A percentile compares a stretch with the other conserved stretches of the same genome.
Conservation (phyloP, 2,113 vertebrate genomes). For the Myrmecophaga tridactyla region DNA sequence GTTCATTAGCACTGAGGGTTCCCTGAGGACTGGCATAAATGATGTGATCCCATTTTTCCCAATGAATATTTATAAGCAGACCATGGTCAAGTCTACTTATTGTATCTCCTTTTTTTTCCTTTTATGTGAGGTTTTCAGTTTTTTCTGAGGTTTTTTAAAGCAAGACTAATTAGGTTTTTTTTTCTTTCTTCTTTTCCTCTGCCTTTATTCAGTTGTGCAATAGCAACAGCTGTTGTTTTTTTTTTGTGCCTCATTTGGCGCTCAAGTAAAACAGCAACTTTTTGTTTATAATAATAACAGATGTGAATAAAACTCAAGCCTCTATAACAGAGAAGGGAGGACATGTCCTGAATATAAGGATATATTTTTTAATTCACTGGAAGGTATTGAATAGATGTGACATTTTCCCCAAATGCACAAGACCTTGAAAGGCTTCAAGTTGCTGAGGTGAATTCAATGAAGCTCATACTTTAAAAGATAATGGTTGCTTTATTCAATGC, state of each 20-base stretch:
- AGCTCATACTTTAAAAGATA: conserved; percentile 27
- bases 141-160: conserved; percentile 83
- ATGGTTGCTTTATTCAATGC: conserved; percentile 47
- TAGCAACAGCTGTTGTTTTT: conserved; percentile 85
- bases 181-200: background rate
- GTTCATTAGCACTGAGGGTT: conserved; percentile 79
- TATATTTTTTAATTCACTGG: conserved; percentile 69
- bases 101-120: conserved; percentile 61
- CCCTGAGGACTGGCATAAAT: conserved; percentile 79
- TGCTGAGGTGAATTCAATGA: conserved; percentile 65
- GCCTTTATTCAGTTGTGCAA: conserved; percentile 84
- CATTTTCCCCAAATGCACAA: conserved; percentile 71
- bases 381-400: conserved; percentile 77
- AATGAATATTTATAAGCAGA: conserved; percentile 86
- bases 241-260: conserved; percentile 84
- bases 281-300: conserved; percentile 87
- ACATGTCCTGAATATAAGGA: conserved; percentile 67
- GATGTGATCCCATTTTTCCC: conserved; percentile 82
- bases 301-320: conserved; percentile 85
- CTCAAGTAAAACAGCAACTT: conserved; percentile 80
- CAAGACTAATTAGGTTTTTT: conserved; percentile 82
- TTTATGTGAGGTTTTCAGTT: conserved; percentile 82
- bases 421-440: conserved; percentile 72
- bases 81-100: conserved; percentile 78
- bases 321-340: conserved; percentile 75